Base-by-base conservation (phyloP, 2,797 vertebrate species). In the Tachyglossus aculeatus region DNA sequence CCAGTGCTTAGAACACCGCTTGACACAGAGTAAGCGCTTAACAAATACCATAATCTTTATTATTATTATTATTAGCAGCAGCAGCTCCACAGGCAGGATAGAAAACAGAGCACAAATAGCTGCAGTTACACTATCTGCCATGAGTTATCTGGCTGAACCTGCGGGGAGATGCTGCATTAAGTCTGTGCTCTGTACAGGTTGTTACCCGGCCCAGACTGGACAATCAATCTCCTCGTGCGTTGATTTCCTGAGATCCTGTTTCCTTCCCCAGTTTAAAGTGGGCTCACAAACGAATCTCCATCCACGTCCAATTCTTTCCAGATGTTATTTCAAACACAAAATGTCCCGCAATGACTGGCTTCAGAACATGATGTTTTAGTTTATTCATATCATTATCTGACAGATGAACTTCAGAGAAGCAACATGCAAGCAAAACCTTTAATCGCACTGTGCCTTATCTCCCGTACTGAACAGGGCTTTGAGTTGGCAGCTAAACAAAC, bases 401-500 rank as follows among this genome's bases (percentile, higher is more conserved):
- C 21, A 51, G 33, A 22, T 40, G 58, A 67, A 32, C 53, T n/a
- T 44, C 29, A 67, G 25, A 51, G 16, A 33, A 48, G 2, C 25
- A 34, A 56, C 19, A 44, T 62, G 36, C 27, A 16, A 57, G 27
- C 22, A 61, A 5, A 40, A n/a, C 5, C 66, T 65, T 55, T 15
- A 72, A 36, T 68, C 60, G 33, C 25, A 15, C 47, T 9, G 18
- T 6, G 36, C 21, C 43, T 10, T 39, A 50, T 37, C 14, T n/a
- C n/a, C 57, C 25, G 9, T 71, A 60, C 41, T 73, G 73, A 68
- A n/a, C 73, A 34, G 53, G 36, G 13, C 5, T 73, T 64, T 6
- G 1, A 48, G 60, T 36, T 69, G 70, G 62, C 75, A 67, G 45
- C 25, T 7, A 25, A 67, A 56, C 67, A 66, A 54, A 67, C 37